Conservation (phyloP, 2,888 invertebrate species). For the Tetragonula carbonaria region DNA sequence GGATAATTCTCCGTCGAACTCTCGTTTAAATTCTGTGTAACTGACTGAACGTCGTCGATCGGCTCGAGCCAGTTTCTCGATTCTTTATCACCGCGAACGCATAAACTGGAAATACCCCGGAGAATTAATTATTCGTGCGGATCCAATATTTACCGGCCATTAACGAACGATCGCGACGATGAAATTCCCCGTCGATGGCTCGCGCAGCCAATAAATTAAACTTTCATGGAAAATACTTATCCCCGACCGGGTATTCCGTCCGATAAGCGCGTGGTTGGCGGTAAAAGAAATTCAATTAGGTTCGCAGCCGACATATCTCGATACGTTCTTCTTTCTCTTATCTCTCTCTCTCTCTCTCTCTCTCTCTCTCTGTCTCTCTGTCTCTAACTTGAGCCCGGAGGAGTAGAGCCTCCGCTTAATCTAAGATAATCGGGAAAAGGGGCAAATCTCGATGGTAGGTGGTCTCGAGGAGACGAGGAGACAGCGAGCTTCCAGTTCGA, state of each 20-base stretch:
- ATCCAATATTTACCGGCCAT: constrained; percentile 45
- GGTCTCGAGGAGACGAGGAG: neutral
- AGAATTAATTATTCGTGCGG: constrained; percentile 40
- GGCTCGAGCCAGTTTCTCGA: neutral
- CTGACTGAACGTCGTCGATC: neutral
- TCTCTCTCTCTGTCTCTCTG: too few relatives aligned
- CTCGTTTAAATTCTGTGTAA: neutral
- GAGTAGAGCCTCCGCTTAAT: constrained; percentile 52
- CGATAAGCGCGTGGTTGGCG: constrained; percentile 33
- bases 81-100: neutral
- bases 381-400: constrained; percentile 26
- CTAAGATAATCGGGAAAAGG: constrained; percentile 58
- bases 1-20: too few relatives aligned
- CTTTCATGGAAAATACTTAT: constrained; percentile 48
- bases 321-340: constrained; percentile 6
- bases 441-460: constrained; percentile 53
- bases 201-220: constrained; percentile 41
- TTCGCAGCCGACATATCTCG: constrained; percentile 50
- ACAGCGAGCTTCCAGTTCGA: neutral
- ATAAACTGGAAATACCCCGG: constrained; percentile 24
- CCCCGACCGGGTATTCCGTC: constrained; percentile 14
- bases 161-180: constrained; percentile 19
- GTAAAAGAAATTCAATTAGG: constrained; percentile 61
- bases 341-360: neutral
- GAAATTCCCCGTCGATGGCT: constrained; percentile 15